Evolutionary conservation across 37 sponge, comb jelly and placozoan genomes (phyloP).

Genomic region (Dysidea cf. avara): DNA sequence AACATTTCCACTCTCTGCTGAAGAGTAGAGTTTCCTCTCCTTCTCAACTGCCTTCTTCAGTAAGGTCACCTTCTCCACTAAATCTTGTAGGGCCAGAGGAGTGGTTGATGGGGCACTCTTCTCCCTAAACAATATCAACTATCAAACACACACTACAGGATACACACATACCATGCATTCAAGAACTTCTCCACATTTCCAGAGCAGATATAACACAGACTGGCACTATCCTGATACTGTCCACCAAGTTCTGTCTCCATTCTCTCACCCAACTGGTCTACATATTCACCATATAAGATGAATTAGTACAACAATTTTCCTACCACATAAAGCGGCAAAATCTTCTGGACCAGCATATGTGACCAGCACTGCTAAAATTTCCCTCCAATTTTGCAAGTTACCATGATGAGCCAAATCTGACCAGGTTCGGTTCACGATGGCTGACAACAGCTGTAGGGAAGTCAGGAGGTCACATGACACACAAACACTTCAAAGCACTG

Average conservation of each 20-base stretch:
- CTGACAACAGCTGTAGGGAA: constrained; percentile 68
- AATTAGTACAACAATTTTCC: neutral
- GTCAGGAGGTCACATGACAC: neutral
- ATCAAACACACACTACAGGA: constrained; percentile 15
- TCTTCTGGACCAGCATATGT: constrained; percentile 94
- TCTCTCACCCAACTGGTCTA: constrained; percentile 82
- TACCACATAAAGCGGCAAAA: constrained; percentile 88
- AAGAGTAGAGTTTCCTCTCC: constrained; percentile 48
- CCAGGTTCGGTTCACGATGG: constrained; percentile 80
- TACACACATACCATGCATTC: constrained; percentile 66
- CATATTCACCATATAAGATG: neutral
- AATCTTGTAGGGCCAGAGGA: constrained; percentile 69
- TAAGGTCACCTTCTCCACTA: constrained; percentile 97
- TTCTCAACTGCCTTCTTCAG: constrained; percentile 87
- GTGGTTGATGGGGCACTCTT: neutral
- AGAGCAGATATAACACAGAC: constrained; percentile 97
- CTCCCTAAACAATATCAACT: neutral
- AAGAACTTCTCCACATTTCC: constrained; percentile 85
- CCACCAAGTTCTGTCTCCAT: constrained; percentile 72
- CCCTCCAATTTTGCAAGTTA: constrained; percentile 86
- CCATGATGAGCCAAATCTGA: constrained; percentile 71
- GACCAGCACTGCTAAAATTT: constrained; percentile 86
- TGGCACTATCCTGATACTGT: constrained; percentile 68
- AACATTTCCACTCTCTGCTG: constrained; percentile 29
- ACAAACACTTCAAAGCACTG: constrained; percentile 7